phyloP scores from a whole-genome alignment of 2,113 vertebrate species.

The Heptranchias perlo region DNA sequence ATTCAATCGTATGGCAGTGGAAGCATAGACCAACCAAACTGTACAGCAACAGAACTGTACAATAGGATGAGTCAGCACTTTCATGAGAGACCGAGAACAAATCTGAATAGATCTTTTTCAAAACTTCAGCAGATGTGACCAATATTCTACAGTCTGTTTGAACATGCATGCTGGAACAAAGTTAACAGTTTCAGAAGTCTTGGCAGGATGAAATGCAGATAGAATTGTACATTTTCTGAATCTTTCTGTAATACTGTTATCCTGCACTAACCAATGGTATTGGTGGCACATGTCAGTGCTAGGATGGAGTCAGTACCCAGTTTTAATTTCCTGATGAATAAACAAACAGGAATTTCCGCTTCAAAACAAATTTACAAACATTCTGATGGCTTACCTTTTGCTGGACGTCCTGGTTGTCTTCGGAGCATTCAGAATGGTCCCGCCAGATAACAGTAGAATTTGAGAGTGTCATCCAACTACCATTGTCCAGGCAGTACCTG shows the following conservation, averaged over 20 bases:
- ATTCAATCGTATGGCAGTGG: not conserved
- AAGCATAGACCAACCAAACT: not conserved
- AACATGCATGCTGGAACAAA: not conserved
- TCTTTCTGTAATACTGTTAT: not conserved
- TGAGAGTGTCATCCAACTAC: slow-evolving; percentile 69
- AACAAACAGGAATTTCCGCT: not conserved
- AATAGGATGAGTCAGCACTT: not conserved
- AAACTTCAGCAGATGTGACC: too few relatives aligned
- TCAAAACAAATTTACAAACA: not conserved
- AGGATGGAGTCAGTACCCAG: not conserved
- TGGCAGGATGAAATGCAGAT: not conserved
- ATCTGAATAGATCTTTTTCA: not conserved
- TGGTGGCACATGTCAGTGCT: too few relatives aligned
- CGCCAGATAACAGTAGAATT: slow-evolving; percentile 78
- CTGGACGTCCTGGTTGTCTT: slow-evolving; percentile 57
- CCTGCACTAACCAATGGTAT: not conserved
- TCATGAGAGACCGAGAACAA: not conserved
- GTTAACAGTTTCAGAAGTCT: not conserved
- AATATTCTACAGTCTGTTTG: not conserved
- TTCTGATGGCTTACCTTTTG: slow-evolving; percentile 60
- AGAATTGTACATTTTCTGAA: not conserved
- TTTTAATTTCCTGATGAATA: not conserved
- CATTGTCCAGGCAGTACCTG: slow-evolving; percentile 71
- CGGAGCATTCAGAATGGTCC: slow-evolving; percentile 73
- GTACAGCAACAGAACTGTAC: not conserved